Conservation (phyloP, 2,797 vertebrate species). For the Sciurus carolinensis region DNA sequence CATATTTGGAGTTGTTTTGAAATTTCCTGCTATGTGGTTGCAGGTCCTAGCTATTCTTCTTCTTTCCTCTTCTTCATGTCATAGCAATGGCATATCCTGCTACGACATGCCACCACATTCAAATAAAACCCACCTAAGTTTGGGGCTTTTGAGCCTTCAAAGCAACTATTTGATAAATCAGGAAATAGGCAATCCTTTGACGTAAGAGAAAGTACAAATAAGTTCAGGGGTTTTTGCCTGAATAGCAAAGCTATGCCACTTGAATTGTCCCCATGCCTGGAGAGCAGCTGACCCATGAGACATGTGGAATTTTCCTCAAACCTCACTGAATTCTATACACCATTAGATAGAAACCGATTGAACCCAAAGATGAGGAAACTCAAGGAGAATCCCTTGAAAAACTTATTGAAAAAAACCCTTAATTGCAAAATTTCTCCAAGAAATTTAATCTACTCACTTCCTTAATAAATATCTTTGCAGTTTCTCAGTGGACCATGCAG, state of each 20-base stretch:
- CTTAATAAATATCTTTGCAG: conserved; percentile 61
- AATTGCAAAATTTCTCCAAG: conserved; percentile 65
- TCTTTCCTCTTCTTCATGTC: background rate
- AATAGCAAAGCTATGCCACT: background rate
- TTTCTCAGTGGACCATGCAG: conserved; percentile 49
- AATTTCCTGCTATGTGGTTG: background rate
- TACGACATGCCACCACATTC: background rate
- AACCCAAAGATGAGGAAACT: background rate
- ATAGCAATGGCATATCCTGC: background rate
- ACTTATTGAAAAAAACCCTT: conserved; percentile 37
- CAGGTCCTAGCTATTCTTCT: background rate
- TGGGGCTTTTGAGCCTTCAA: conserved; percentile 25
- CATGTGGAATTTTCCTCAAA: background rate
- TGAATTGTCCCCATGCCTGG: background rate
- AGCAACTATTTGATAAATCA: conserved; percentile 13
- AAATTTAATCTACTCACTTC: conserved; percentile 48
- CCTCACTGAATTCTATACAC: background rate
- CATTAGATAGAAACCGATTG: background rate
- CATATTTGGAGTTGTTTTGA: background rate
- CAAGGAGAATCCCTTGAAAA: background rate
- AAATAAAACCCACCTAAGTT: background rate
- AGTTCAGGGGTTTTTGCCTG: background rate
- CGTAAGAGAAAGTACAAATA: background rate
- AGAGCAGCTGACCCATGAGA: background rate
- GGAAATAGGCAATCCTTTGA: background rate